A percentile compares a stretch with the other conserved stretches of the same genome.
Conservation (phyloP, 2,888 invertebrate genomes). For the Pammene fasciana region DNA sequence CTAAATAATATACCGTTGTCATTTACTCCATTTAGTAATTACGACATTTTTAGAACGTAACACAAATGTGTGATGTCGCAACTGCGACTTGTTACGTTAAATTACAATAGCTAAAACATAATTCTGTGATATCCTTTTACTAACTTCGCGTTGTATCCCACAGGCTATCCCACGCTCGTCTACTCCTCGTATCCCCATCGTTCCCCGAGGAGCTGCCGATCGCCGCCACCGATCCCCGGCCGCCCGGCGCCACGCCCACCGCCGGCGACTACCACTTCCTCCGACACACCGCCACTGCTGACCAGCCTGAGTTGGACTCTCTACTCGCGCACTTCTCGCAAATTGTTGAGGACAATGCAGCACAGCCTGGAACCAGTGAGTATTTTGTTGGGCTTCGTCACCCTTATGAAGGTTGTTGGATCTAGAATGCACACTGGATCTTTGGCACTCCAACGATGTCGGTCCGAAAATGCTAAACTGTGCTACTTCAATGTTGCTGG, state of each 20-base stretch:
- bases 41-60: too few species aligned
- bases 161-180: constrained; percentile 85
- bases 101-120: too few species aligned
- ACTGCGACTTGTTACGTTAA: too few species aligned
- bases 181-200: constrained; percentile 84
- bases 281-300: constrained; percentile 85
- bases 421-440: background rate
- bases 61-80: too few species aligned
- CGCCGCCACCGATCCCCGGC: constrained; percentile 66
- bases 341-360: constrained; percentile 83
- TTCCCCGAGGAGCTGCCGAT: constrained; percentile 78
- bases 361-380: constrained; percentile 51
- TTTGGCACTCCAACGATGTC: background rate
- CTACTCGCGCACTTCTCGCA: constrained; percentile 86
- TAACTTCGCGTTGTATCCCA: too few species aligned
- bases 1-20: too few species aligned
- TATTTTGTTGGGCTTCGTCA: background rate
- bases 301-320: constrained; percentile 82
- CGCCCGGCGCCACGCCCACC: constrained; percentile 55
- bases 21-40: too few species aligned
- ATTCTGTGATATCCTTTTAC: too few species aligned
- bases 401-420: background rate
- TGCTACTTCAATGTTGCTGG: background rate
- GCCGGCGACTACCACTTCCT: constrained; percentile 85
- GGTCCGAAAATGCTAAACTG: background rate